Conservation (phyloP, 2,888 invertebrate species). For the Eilema griseolum region DNA sequence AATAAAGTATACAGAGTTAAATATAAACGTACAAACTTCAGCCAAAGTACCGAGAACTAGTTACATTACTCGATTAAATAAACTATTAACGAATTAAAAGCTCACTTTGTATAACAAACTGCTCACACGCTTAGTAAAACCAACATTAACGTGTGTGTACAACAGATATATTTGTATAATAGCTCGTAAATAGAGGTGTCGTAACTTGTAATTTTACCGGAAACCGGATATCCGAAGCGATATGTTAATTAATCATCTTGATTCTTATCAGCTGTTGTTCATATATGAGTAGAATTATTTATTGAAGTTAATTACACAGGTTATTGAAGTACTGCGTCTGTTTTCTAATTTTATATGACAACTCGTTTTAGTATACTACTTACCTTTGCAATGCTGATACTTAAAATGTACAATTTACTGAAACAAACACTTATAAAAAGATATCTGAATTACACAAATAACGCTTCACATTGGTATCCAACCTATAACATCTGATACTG, state of each 20-base stretch:
- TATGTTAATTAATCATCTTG: background rate
- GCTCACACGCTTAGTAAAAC: slow-evolving; percentile 14
- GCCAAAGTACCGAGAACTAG: slow-evolving; percentile 2
- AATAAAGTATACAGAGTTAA: slow-evolving; percentile 1
- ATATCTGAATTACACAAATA: background rate
- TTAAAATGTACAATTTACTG: background rate
- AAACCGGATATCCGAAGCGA: slow-evolving; percentile 1
- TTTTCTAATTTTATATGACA: background rate
- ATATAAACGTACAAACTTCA: slow-evolving; percentile 7
- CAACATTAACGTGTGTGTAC: slow-evolving; percentile 5
- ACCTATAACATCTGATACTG: background rate
- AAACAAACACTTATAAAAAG: background rate
- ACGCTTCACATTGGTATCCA: background rate
- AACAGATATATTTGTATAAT: slow-evolving; percentile 11
- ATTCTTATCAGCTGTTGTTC: background rate
- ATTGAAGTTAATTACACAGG: slow-evolving; percentile 1
- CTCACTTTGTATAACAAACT: slow-evolving; percentile 19
- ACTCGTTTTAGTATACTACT: background rate
- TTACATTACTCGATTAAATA: slow-evolving; percentile 19
- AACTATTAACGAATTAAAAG: slow-evolving; percentile 23
- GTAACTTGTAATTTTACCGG: background rate
- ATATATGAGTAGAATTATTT: background rate
- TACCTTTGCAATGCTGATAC: background rate
- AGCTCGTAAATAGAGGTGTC: slow-evolving; percentile 12
- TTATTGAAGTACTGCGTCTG: background rate